Evolutionary conservation across 2,888 invertebrate species (phyloP).

Genomic region (Oscheius sp.): DNA sequence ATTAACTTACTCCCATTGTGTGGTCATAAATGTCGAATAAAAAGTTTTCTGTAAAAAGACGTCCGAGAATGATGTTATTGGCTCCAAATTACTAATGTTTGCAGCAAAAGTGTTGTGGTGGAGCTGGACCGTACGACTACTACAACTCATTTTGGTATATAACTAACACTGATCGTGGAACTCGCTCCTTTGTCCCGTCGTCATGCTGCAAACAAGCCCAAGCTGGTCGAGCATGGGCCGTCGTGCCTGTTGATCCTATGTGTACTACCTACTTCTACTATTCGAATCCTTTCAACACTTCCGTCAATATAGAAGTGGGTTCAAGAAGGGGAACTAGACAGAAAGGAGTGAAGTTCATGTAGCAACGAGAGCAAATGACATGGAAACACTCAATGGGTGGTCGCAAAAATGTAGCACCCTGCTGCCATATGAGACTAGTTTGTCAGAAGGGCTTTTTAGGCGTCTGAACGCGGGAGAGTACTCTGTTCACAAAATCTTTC

Average conservation of each 20-base stretch:
- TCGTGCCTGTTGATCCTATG: constrained; percentile 68
- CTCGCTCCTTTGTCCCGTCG: constrained; percentile 66
- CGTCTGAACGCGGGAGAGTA: neutral
- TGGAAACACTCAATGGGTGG: neutral
- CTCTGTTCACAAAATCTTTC: neutral
- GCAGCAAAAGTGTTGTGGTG: constrained; percentile 71
- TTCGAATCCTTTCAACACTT: constrained; percentile 56
- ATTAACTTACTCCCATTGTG: neutral
- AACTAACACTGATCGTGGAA: constrained; percentile 68
- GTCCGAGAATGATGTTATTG: neutral
- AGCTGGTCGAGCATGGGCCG: constrained; percentile 66
- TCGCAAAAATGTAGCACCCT: constrained; percentile 1
- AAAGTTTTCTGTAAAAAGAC: too few relatives aligned
- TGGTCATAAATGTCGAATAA: neutral
- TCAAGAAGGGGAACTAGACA: too few relatives aligned
- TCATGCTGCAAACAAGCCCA: constrained; percentile 70
- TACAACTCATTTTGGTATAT: constrained; percentile 71
- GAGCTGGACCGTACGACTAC: constrained; percentile 64
- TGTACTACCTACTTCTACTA: constrained; percentile 70
- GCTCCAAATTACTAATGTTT: constrained; percentile 21
- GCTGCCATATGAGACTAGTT: constrained; percentile 17
- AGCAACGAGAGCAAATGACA: neutral
- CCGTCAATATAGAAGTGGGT: constrained; percentile 64
- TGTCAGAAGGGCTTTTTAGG: constrained; percentile 21
- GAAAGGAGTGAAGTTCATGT: too few relatives aligned